Conservation (phyloP, 2,113 vertebrate genomes). For the Pyxicephalus adspersus region DNA sequence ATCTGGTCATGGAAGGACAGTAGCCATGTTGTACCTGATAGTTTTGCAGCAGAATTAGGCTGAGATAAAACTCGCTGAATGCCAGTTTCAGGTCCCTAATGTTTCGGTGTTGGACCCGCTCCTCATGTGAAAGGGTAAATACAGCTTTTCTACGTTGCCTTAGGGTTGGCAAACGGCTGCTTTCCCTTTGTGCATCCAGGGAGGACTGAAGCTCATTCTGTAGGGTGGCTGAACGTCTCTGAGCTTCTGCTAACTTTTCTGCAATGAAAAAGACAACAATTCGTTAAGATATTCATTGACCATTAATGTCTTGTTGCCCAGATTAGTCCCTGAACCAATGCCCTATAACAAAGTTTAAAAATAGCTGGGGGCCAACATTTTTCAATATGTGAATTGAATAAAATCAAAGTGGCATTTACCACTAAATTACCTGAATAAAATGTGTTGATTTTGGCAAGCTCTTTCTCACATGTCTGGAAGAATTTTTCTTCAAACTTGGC, state of each 20-base stretch:
- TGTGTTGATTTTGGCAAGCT: conserved; percentile 99
- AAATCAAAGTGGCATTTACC: background rate
- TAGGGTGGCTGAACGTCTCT: conserved; percentile 90
- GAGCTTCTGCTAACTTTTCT: conserved; percentile 97
- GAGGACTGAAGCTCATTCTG: conserved; percentile 96
- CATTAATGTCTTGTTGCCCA: background rate
- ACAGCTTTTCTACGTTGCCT: conserved; percentile 87
- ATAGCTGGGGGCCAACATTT: background rate
- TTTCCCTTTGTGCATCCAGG: conserved; percentile 91
- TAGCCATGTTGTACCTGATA: conserved; percentile 83
- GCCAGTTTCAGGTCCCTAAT: conserved; percentile 97
- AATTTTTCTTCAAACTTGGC: conserved; percentile 99
- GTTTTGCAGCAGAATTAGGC: conserved; percentile 98
- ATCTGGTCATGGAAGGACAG: no score
- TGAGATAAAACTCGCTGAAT: conserved; percentile 99
- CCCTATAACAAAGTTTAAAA: background rate
- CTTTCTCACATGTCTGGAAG: conserved; percentile 98
- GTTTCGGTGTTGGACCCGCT: conserved; percentile 94
- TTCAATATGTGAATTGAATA: no score
- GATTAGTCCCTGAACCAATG: background rate
- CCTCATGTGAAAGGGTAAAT: conserved; percentile 93
- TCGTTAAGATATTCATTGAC: background rate
- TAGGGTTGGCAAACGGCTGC: conserved; percentile 76
- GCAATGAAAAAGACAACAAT: conserved; percentile 26
- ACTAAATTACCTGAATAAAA: conserved; percentile 93